phyloP scores from a whole-genome alignment of 2,797 vertebrate species.

The Natrix natrix region DNA sequence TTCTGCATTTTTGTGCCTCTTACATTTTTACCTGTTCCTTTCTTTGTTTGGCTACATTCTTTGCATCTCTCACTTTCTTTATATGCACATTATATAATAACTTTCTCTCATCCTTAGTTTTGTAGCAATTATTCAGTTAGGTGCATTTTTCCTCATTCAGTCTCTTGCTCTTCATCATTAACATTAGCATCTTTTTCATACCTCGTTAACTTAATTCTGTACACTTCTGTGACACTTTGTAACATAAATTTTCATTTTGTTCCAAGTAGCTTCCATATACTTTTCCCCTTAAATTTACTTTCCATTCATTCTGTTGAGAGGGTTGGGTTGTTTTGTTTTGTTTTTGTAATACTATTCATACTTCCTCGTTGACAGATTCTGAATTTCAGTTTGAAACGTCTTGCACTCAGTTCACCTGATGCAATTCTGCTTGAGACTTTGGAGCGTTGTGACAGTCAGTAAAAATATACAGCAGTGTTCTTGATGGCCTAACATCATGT shows the following conservation, averaged over 20 bases:
- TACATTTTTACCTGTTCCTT: not conserved
- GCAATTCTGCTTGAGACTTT: not conserved
- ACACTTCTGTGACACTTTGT: not conserved
- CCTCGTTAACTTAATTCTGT: not conserved
- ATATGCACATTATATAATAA: not conserved
- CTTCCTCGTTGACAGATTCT: not conserved
- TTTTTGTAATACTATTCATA: not conserved
- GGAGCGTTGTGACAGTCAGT: not conserved
- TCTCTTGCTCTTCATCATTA: not conserved
- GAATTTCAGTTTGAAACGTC: not conserved
- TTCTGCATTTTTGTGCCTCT: not conserved
- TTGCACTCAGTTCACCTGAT: not conserved
- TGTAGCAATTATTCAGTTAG: not conserved
- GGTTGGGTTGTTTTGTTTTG: too few relatives aligned
- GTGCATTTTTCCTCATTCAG: not conserved
- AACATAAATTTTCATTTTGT: not conserved
- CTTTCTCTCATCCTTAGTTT: not conserved
- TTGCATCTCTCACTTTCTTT: not conserved
- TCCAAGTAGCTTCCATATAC: not conserved
- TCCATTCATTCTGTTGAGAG: not conserved
- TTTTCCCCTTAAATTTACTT: not conserved
- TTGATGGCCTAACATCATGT: not conserved
- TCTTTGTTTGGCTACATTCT: not conserved
- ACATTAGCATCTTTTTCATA: not conserved
- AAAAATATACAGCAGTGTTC: not conserved